These are phyloP conservation scores for Drosophila parabipectinata DNA, from an alignment of 1,140 invertebrate genomes.

Conservation along the genomic window DNA sequence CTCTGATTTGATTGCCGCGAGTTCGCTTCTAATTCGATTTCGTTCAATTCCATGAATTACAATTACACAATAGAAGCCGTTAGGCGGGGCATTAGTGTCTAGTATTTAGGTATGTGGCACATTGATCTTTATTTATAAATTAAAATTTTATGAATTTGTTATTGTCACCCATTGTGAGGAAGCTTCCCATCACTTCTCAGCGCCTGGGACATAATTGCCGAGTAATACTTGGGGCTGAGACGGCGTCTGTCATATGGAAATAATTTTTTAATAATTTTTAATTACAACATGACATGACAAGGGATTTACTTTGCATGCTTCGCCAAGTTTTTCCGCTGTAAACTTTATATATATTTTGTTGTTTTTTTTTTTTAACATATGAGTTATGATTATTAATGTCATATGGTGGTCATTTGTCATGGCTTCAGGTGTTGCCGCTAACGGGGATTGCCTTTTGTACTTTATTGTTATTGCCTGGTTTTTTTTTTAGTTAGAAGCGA, in stretches of 20 bases:
- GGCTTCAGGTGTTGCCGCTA: constrained; percentile 42
- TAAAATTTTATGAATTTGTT: constrained; percentile 30
- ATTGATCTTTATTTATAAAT: constrained; percentile 13
- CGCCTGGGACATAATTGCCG: constrained; percentile 34
- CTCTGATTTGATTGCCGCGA: constrained; percentile 39
- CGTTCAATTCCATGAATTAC: constrained; percentile 27
- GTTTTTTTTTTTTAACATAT: constrained; percentile 48
- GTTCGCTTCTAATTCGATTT: constrained; percentile 57
- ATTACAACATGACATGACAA: constrained; percentile 80
- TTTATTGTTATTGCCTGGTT: constrained; percentile 74
- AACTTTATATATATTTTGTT: constrained; percentile 36
- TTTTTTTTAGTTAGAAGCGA: constrained; percentile 73
- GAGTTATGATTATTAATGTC: constrained; percentile 81
- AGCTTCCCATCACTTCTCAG: constrained; percentile 7
- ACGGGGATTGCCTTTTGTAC: constrained; percentile 58
- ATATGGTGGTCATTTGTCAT: constrained; percentile 74
- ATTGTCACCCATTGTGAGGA: constrained; percentile 21
- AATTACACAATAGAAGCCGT: constrained; percentile 49
- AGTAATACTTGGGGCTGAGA: constrained; percentile 11
- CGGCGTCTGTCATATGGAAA: constrained; percentile 38
- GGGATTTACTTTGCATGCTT: constrained; percentile 66
- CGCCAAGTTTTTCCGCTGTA: constrained; percentile 70
- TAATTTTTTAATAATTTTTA: constrained; percentile 66
- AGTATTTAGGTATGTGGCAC: constrained; percentile 40
- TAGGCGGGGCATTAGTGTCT: constrained; percentile 10